Evolutionary conservation across 2,797 vertebrate genomes (phyloP).

Genomic region (Petrocephalus sullivani): DNA sequence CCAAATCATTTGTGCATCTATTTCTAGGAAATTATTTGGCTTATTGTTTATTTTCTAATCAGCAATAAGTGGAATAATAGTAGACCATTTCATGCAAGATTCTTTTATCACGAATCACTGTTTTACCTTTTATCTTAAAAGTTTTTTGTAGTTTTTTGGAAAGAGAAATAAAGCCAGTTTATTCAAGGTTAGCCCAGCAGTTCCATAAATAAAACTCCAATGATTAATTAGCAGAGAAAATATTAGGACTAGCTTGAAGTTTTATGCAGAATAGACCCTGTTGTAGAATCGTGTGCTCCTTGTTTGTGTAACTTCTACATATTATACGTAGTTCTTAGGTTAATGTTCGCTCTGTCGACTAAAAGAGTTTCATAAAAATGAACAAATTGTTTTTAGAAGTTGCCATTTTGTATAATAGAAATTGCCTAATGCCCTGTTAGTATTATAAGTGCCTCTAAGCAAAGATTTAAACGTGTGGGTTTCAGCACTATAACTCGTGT

Average conservation of each 20-base stretch:
- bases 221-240: background rate
- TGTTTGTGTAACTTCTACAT: background rate
- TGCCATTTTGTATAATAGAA: background rate
- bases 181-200: background rate
- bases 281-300: no score
- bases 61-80: background rate
- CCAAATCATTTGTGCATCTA: background rate
- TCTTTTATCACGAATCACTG: background rate
- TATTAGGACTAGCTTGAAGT: background rate
- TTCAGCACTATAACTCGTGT: background rate
- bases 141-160: background rate
- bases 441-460: background rate
- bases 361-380: background rate
- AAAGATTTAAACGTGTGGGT: background rate
- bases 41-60: background rate
- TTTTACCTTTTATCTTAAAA: background rate
- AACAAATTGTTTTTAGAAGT: background rate
- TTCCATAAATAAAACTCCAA: background rate
- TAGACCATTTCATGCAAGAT: background rate
- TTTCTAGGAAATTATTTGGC: background rate
- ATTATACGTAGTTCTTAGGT: background rate
- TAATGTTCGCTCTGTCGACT: background rate
- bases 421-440: background rate
- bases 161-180: background rate
- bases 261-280: background rate